phyloP scores from a whole-genome alignment of 1,140 invertebrate species.

The Drosophila biarmipes region DNA sequence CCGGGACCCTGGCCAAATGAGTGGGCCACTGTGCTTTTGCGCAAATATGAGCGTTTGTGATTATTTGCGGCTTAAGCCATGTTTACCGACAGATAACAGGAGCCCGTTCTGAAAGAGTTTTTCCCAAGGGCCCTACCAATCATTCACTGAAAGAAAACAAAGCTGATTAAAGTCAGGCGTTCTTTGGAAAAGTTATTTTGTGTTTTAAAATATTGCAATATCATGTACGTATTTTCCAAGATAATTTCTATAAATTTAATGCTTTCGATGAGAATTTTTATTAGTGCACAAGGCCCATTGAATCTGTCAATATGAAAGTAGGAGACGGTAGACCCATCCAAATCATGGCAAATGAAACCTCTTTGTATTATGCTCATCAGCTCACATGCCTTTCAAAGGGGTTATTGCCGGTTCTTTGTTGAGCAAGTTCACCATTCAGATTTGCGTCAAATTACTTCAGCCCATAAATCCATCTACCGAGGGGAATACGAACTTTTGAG shows the following conservation, averaged over 20 bases:
- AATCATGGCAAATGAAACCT: conserved; percentile 33
- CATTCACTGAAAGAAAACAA: background rate
- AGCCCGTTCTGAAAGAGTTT: conserved; percentile 47
- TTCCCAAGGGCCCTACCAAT: background rate
- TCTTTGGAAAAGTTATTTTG: background rate
- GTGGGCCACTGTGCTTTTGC: conserved; percentile 60
- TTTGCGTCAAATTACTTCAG: conserved; percentile 24
- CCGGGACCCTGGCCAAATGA: conserved; percentile 55
- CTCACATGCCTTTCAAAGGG: conserved; percentile 22
- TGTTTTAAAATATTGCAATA: no score
- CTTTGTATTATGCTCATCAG: conserved; percentile 34
- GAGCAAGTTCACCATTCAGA: conserved; percentile 17
- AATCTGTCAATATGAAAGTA: conserved; percentile 36
- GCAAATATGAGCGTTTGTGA: conserved; percentile 68
- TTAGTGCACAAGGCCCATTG: conserved; percentile 6
- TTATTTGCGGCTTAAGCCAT: conserved; percentile 70
- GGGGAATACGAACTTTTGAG: background rate
- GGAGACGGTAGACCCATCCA: conserved; percentile 13
- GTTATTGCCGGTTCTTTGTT: conserved; percentile 26
- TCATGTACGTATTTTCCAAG: no score
- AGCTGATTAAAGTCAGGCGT: no score
- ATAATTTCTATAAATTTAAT: background rate
- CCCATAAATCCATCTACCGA: background rate
- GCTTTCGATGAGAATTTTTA: background rate
- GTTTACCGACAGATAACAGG: conserved; percentile 53